Evolutionary conservation across 2,888 invertebrate species (phyloP).

Genomic region (Notodonta dromedarius): DNA sequence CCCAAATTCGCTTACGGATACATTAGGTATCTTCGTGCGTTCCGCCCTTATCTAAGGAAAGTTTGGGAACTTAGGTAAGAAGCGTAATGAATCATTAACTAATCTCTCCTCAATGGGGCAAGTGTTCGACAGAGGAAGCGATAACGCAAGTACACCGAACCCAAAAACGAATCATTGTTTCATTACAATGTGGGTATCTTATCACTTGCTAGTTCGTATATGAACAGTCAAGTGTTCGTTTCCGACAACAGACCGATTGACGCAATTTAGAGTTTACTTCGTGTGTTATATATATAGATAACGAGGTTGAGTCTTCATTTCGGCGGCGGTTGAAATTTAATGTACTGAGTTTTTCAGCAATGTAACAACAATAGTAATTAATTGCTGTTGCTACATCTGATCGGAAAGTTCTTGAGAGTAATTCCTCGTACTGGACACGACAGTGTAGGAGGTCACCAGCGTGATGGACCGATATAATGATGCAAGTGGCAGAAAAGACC

Average conservation of each 20-base stretch:
- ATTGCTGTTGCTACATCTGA: no score
- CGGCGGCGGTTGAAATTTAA: no score
- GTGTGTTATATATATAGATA: background rate
- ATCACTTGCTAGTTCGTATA: constrained; percentile 46
- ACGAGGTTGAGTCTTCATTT: background rate
- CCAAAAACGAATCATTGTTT: constrained; percentile 66
- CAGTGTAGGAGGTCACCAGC: no score
- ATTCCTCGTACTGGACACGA: no score
- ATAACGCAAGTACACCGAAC: constrained; percentile 67
- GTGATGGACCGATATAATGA: no score
- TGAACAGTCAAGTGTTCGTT: constrained; percentile 42
- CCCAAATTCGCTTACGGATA: constrained; percentile 1
- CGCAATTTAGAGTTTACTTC: constrained; percentile 28
- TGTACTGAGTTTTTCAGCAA: no score
- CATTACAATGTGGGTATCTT: constrained; percentile 59
- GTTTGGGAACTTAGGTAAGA: constrained; percentile 42
- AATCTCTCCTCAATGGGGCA: constrained; percentile 66
- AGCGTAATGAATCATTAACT: constrained; percentile 70
- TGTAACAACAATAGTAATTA: no score
- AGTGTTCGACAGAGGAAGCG: constrained; percentile 70
- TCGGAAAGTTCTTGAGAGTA: no score
- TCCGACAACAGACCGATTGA: constrained; percentile 24
- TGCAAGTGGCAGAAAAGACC: no score
- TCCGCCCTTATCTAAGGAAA: constrained; percentile 37
- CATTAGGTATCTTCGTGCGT: background rate